A percentile compares a stretch with the other conserved stretches of the same genome.
Conservation (phyloP, 2,888 invertebrate genomes). For the Lathronympha strigana region DNA sequence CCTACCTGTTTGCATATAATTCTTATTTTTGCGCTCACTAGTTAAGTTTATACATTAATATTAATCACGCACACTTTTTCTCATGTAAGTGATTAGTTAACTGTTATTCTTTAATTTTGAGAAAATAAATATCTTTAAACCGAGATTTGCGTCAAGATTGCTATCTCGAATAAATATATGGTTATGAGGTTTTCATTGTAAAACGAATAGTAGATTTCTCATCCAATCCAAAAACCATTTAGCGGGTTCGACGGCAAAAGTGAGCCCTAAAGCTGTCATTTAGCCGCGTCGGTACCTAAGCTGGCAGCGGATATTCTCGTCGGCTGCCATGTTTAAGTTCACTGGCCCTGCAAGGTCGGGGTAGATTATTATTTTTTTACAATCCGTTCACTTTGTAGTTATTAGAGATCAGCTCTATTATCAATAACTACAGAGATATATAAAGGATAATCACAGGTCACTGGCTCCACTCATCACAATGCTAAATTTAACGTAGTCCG, state of each 20-base stretch:
- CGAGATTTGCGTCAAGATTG: constrained; percentile 17
- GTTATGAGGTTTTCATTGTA: constrained; percentile 32
- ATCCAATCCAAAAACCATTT: constrained; percentile 27
- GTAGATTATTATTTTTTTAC: constrained; percentile 40
- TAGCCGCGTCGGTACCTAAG: constrained; percentile 29
- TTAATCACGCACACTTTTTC: too few relatives aligned
- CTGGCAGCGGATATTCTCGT: constrained; percentile 39
- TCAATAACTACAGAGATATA: too few relatives aligned
- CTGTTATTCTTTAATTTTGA: too few relatives aligned
- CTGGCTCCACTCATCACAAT: constrained; percentile 16
- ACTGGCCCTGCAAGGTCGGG: constrained; percentile 50
- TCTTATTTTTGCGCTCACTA: too few relatives aligned
- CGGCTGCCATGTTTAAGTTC: constrained; percentile 45
- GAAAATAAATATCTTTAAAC: too few relatives aligned
- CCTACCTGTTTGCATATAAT: too few relatives aligned
- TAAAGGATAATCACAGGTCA: constrained; percentile 37
- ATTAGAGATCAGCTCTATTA: constrained; percentile 37
- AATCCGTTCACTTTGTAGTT: constrained; percentile 38
- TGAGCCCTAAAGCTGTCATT: constrained; percentile 37
- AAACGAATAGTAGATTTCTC: constrained; percentile 19
- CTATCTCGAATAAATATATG: constrained; percentile 27
- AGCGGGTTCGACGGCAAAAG: constrained; percentile 24
- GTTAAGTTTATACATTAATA: too few relatives aligned
- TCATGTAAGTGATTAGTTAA: too few relatives aligned
- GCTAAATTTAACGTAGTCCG: constrained; percentile 20